Percentiles rank a stretch among this genome's conserved stretches.
These are phyloP conservation scores for Cheilosia soror DNA, from an alignment of 2,888 invertebrate genomes.

Conservation along the genomic window DNA sequence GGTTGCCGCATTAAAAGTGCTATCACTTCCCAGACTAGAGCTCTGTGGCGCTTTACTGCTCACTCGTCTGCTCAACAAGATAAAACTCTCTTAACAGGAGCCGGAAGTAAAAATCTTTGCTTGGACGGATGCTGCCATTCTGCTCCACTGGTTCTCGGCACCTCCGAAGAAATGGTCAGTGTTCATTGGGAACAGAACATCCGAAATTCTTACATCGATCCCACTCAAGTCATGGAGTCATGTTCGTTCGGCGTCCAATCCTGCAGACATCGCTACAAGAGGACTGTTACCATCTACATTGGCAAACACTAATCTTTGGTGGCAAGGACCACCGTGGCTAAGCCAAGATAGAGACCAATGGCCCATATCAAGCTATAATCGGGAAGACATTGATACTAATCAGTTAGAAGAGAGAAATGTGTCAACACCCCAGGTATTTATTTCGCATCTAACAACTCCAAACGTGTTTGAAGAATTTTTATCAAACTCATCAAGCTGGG, in stretches of 20 bases:
- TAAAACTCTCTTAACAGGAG: conserved; percentile 24
- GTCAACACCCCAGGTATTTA: conserved; percentile 1
- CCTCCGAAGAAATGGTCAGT: conserved; percentile 27
- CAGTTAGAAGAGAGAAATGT: conserved; percentile 25
- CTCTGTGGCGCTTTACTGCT: conserved; percentile 51
- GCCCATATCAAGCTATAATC: background rate
- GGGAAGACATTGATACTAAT: background rate
- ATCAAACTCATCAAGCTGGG: background rate
- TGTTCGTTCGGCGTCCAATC: conserved; percentile 30
- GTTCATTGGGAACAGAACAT: conserved; percentile 33
- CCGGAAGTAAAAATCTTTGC: background rate
- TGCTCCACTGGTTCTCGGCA: conserved; percentile 15
- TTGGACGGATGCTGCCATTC: conserved; percentile 12
- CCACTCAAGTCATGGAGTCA: conserved; percentile 37
- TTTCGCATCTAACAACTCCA: background rate
- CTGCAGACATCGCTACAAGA: conserved; percentile 47
- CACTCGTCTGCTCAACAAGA: conserved; percentile 36
- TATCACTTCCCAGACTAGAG: conserved; percentile 57
- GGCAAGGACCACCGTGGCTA: conserved; percentile 29
- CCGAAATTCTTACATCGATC: conserved; percentile 1
- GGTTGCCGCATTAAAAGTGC: conserved; percentile 46
- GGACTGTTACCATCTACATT: conserved; percentile 21
- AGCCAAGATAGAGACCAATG: conserved; percentile 2
- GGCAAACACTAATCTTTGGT: conserved; percentile 12
- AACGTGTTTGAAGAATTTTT: background rate